phyloP scores from a whole-genome alignment of 2,797 vertebrate genomes.

The Coregonus ussuriensis region DNA sequence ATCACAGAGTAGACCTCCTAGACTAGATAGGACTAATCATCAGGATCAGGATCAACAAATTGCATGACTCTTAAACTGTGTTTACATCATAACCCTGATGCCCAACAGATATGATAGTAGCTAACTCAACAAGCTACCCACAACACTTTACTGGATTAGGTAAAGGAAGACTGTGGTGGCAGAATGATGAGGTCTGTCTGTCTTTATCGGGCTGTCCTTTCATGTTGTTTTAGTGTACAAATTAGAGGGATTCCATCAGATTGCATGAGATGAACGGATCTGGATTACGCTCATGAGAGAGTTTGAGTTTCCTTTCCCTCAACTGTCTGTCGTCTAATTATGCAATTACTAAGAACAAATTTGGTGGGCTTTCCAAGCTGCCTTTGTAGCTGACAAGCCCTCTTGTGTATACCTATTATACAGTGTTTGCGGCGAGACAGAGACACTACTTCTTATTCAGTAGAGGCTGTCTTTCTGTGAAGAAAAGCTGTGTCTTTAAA shows the following conservation, averaged over 20 bases:
- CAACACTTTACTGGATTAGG: slow-evolving; percentile 41
- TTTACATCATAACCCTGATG: neutral
- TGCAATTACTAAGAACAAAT: slow-evolving; percentile 14
- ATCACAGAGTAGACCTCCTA: neutral
- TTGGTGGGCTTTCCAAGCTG: neutral
- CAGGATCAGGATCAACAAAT: neutral
- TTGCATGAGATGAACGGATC: slow-evolving; percentile 32
- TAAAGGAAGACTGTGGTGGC: slow-evolving; percentile 27
- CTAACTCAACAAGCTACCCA: neutral
- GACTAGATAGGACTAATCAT: neutral
- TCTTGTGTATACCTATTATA: neutral
- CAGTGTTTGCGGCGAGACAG: slow-evolving; percentile 26
- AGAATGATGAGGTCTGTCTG: too few relatives aligned
- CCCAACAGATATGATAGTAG: neutral
- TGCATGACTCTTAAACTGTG: neutral
- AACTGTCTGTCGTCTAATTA: neutral
- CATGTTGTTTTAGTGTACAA: slow-evolving; percentile 15
- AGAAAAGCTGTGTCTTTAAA: slow-evolving; percentile 49
- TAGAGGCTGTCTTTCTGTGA: slow-evolving; percentile 28
- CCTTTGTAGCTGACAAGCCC: neutral
- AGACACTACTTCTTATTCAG: slow-evolving; percentile 61
- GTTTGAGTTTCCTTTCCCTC: too few relatives aligned
- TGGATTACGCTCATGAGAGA: neutral
- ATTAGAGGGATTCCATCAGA: slow-evolving; percentile 40
- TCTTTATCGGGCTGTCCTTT: slow-evolving; percentile 32